Evolutionary conservation across 2,113 vertebrate species (phyloP).

Genomic region (Blennius ocellaris): DNA sequence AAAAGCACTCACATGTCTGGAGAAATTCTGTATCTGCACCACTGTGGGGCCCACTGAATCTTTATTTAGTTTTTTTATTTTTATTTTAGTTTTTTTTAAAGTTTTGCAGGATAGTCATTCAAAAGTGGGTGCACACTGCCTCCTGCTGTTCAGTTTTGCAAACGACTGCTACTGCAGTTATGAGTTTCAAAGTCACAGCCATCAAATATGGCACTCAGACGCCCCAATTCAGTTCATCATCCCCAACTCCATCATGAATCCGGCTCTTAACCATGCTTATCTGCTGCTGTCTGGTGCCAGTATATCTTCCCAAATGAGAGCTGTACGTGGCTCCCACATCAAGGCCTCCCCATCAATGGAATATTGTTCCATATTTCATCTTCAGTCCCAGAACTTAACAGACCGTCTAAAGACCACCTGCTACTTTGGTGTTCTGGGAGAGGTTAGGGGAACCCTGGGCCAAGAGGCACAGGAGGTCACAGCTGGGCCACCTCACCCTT

Average conservation of each 20-base stretch:
- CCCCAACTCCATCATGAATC: not conserved
- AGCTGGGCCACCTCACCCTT: conserved; percentile 29
- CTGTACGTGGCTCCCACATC: not conserved
- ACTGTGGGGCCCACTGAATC: not conserved
- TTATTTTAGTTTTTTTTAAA: too few relatives aligned
- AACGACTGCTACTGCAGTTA: not conserved
- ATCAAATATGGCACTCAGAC: not conserved
- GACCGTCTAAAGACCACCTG: conserved; percentile 53
- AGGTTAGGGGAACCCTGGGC: not conserved
- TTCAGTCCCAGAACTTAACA: conserved; percentile 26
- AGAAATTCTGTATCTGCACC: conserved; percentile 28
- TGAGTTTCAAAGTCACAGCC: not conserved
- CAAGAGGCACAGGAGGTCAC: conserved; percentile 33
- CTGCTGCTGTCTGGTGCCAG: not conserved
- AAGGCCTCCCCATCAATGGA: not conserved
- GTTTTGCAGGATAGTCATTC: not conserved
- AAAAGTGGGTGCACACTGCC: conserved; percentile 51
- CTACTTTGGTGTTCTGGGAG: conserved; percentile 18
- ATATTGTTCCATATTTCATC: conserved; percentile 27
- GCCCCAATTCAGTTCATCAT: not conserved
- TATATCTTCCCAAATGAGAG: not conserved
- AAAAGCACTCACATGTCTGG: conserved; percentile 10
- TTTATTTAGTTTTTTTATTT: not conserved
- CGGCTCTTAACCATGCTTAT: not conserved
- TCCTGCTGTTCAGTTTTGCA: conserved; percentile 55